phyloP scores from a whole-genome alignment of 2,113 vertebrate species.

The Rallus limicola region DNA sequence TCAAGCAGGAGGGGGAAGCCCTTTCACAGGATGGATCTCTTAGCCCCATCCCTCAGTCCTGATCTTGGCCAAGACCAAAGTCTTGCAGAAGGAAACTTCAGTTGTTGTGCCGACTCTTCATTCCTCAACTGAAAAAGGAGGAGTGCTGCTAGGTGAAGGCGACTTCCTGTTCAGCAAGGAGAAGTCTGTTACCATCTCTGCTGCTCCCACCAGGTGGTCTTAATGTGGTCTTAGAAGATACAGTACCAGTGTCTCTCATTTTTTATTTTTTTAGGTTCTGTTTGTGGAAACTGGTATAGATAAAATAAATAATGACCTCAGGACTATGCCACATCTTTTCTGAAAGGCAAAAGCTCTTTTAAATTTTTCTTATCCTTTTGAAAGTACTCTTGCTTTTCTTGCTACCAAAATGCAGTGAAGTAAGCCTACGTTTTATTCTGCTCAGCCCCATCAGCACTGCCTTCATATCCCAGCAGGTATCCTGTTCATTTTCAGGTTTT shows the following conservation, averaged over 20 bases:
- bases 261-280: background rate
- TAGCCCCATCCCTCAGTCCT: background rate
- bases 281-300: background rate
- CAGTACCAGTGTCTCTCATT: background rate
- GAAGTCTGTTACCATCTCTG: background rate
- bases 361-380: background rate
- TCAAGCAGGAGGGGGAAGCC: background rate
- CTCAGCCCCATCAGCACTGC: background rate
- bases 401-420: background rate
- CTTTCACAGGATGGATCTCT: background rate
- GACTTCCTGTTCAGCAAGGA: background rate
- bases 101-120: background rate
- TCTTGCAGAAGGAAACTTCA: background rate
- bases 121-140: background rate
- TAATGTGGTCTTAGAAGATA: background rate
- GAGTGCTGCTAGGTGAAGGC: background rate
- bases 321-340: background rate
- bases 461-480: constrained; percentile 26
- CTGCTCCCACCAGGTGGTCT: background rate
- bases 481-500: background rate
- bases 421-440: background rate
- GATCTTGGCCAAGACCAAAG: background rate
- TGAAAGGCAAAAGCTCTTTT: background rate
- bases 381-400: background rate
- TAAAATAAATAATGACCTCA: background rate